A percentile compares a stretch with the other conserved stretches of the same genome.
phyloP scores from a whole-genome alignment of 2,113 vertebrate species.

The Dendrocopos noguchii region DNA sequence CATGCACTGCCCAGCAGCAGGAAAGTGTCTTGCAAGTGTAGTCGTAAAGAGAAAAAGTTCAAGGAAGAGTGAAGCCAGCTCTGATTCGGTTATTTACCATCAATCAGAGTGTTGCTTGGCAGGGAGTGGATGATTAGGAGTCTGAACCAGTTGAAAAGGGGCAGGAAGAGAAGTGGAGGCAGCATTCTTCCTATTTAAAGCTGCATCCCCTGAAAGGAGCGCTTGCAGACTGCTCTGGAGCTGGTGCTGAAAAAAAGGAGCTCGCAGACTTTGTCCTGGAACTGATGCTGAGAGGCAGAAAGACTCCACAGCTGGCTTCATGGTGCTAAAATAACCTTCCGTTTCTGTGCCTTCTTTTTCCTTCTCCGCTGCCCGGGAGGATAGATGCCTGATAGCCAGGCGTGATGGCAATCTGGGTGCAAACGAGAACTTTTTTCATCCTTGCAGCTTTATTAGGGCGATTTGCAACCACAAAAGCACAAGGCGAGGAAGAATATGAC shows the following conservation, averaged over 20 bases:
- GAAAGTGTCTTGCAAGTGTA: conserved; percentile 18
- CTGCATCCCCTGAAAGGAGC: conserved; percentile 79
- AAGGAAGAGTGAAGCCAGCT: conserved; percentile 61
- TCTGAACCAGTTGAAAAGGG: conserved; percentile 81
- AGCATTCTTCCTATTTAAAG: conserved; percentile 88
- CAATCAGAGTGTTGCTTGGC: conserved; percentile 82
- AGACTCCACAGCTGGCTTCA: conserved; percentile 69
- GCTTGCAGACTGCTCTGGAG: conserved; percentile 74
- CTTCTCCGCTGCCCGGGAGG: conserved; percentile 50
- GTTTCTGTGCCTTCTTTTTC: not conserved
- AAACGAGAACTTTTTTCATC: conserved; percentile 76
- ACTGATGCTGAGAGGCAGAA: conserved; percentile 67
- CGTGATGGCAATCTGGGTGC: conserved; percentile 78
- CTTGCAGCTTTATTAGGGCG: conserved; percentile 78
- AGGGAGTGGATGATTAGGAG: conserved; percentile 82
- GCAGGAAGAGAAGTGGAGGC: conserved; percentile 86
- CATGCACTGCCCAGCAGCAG: conserved; percentile 1
- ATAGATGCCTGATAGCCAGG: conserved; percentile 77
- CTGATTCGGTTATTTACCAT: conserved; percentile 86
- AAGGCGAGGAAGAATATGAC: conserved; percentile 78
- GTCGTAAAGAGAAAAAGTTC: conserved; percentile 56
- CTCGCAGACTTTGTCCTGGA: conserved; percentile 66
- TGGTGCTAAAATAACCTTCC: conserved; percentile 76
- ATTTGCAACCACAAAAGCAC: conserved; percentile 74
- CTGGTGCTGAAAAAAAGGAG: conserved; percentile 72